A percentile compares a stretch with the other conserved stretches of the same genome.
phyloP scores from a whole-genome alignment of 2,797 vertebrate species.

The Scolopax rusticola region DNA sequence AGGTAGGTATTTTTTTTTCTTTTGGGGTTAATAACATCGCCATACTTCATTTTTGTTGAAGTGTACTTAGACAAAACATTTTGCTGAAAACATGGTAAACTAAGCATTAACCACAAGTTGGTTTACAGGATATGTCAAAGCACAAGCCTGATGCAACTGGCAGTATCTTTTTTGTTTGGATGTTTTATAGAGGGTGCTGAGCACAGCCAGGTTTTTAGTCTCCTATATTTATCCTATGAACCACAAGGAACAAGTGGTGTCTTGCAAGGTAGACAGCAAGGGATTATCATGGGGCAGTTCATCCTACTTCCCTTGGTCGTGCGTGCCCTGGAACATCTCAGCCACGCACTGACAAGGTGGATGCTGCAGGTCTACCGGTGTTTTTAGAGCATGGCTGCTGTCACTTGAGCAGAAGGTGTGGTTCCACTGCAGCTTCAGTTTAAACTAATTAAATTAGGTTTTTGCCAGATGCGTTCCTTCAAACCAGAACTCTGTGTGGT shows the following conservation, averaged over 20 bases:
- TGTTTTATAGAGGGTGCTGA: background rate
- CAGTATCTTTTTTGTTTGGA: fast-evolving
- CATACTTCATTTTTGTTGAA: background rate
- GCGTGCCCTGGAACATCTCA: background rate
- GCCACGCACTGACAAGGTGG: background rate
- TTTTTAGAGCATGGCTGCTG: background rate
- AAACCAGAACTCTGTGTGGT: background rate
- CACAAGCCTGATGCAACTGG: background rate
- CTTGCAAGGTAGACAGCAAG: background rate
- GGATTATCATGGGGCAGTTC: background rate
- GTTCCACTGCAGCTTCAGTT: background rate
- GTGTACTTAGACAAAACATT: background rate
- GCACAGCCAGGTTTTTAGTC: background rate
- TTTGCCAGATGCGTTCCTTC: background rate
- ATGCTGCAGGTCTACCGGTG: background rate
- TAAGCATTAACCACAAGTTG: background rate
- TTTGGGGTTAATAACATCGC: background rate
- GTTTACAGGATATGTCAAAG: background rate
- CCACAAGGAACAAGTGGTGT: background rate
- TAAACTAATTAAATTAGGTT: background rate
- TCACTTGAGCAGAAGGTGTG: background rate
- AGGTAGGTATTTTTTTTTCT: background rate
- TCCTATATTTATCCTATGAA: background rate
- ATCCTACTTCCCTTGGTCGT: fast-evolving
- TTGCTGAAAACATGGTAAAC: background rate